Evolutionary conservation across 2,888 invertebrate genomes (phyloP).

Genomic region (Gonocerus acuteangulatus): DNA sequence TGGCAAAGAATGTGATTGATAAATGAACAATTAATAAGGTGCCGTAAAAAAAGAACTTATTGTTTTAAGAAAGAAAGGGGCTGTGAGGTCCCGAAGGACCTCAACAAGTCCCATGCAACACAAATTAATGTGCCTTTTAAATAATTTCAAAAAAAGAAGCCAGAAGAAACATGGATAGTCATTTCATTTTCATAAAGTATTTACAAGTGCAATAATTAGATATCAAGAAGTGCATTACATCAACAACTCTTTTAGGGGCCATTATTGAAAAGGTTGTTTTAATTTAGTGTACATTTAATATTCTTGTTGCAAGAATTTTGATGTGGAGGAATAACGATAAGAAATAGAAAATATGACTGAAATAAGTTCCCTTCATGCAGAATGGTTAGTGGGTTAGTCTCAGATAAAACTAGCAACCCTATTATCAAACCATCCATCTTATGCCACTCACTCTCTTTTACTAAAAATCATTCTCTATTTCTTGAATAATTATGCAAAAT

Average conservation of each 20-base stretch:
- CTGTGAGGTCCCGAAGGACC: neutral
- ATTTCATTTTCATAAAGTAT: conserved; percentile 17
- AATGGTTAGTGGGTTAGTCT: neutral
- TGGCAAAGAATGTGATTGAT: conserved; percentile 29
- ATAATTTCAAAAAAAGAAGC: conserved; percentile 34
- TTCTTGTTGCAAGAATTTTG: no score
- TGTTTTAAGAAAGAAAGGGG: conserved; percentile 19
- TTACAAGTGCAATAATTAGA: conserved; percentile 18
- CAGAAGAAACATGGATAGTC: conserved; percentile 23
- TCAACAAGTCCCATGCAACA: conserved; percentile 49
- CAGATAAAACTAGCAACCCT: no score
- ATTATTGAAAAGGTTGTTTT: no score
- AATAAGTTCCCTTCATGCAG: neutral
- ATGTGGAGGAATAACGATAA: no score
- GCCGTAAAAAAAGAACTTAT: conserved; percentile 22
- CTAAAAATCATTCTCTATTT: no score
- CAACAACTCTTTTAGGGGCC: conserved; percentile 12
- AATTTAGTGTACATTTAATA: no score
- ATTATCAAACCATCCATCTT: no score
- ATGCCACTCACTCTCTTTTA: no score
- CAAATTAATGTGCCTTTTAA: conserved; percentile 61
- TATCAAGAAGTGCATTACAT: conserved; percentile 4
- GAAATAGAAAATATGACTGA: neutral
- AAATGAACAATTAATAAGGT: conserved; percentile 24
- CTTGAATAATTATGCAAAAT: no score